A percentile compares a stretch with the other conserved stretches of the same genome.
Evolutionary conservation across 2,113 vertebrate genomes (phyloP).

Genomic region (Pachypanchax playfairii): DNA sequence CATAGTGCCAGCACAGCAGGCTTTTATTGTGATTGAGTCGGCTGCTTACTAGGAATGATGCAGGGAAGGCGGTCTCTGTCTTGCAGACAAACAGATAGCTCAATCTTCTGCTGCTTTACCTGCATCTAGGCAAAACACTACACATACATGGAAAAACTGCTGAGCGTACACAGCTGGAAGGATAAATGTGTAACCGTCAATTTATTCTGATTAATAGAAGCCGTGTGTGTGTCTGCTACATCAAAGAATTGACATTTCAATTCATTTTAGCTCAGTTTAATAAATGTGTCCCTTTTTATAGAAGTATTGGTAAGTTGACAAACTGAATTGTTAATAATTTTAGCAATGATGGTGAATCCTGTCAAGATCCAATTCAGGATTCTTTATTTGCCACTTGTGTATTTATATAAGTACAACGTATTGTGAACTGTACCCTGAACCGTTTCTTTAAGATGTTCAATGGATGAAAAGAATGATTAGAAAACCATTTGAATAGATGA

Average conservation of each 20-base stretch:
- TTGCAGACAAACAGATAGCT: slow-evolving; percentile 48
- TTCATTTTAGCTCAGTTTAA: not conserved
- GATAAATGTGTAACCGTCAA: not conserved
- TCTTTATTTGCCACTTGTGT: no score
- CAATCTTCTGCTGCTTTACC: slow-evolving; percentile 40
- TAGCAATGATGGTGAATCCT: no score
- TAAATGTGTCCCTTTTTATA: not conserved
- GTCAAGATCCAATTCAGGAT: no score
- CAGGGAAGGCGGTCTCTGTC: slow-evolving; percentile 49
- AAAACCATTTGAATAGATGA: no score
- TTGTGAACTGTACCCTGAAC: no score
- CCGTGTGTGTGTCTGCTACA: not conserved
- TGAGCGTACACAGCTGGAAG: slow-evolving; percentile 6
- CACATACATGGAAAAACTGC: not conserved
- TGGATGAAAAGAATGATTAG: no score
- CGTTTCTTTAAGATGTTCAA: no score
- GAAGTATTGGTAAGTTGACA: not conserved
- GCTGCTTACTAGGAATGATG: slow-evolving; percentile 67
- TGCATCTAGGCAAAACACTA: slow-evolving; percentile 5
- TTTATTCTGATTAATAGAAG: not conserved
- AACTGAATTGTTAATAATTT: not conserved
- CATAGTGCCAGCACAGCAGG: slow-evolving; percentile 42
- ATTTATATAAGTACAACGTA: no score
- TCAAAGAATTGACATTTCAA: not conserved
- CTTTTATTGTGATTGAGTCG: slow-evolving; percentile 72